Percentiles rank a stretch among this genome's conserved stretches.
Conservation (phyloP, 2,113 vertebrate genomes). For the Arothron firmamentum region DNA sequence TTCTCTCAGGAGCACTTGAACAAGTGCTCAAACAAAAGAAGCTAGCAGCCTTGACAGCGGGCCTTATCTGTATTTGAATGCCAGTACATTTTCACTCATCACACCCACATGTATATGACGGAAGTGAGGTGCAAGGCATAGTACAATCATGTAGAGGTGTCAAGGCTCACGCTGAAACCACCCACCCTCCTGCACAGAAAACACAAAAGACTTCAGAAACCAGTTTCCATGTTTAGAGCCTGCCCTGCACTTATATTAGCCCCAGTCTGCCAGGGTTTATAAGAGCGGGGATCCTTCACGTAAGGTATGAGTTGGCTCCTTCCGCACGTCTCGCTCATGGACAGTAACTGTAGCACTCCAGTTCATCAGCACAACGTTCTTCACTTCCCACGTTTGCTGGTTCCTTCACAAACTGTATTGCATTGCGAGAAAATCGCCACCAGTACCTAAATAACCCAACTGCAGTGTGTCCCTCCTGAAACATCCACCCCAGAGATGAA, state of each 20-base stretch:
- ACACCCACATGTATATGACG: neutral
- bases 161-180: slow-evolving; percentile 27
- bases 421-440: slow-evolving; percentile 36
- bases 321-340: neutral
- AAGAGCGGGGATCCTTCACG: no score
- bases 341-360: neutral
- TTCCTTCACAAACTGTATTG: slow-evolving; percentile 43
- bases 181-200: slow-evolving; percentile 26
- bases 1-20: slow-evolving; percentile 13
- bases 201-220: slow-evolving; percentile 12
- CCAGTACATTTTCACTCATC: slow-evolving; percentile 5
- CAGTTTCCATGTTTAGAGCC: slow-evolving; percentile 4
- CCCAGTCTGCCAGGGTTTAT: no score
- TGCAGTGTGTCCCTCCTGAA: slow-evolving; percentile 24
- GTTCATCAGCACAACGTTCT: slow-evolving; percentile 6
- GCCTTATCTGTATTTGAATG: no score
- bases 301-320: neutral
- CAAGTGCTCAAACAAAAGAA: slow-evolving; percentile 27
- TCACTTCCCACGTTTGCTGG: slow-evolving; percentile 10
- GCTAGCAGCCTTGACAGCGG: neutral
- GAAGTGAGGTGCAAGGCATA: slow-evolving; percentile 24
- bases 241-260: neutral
- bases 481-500: neutral
- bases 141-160: slow-evolving; percentile 30
- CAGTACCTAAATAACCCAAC: slow-evolving; percentile 35